Evolutionary conservation across 2,113 vertebrate species (phyloP), one percentile per base, ranked within the genome.

Genomic region (Rhinopomastus cyanomelas): DNA sequence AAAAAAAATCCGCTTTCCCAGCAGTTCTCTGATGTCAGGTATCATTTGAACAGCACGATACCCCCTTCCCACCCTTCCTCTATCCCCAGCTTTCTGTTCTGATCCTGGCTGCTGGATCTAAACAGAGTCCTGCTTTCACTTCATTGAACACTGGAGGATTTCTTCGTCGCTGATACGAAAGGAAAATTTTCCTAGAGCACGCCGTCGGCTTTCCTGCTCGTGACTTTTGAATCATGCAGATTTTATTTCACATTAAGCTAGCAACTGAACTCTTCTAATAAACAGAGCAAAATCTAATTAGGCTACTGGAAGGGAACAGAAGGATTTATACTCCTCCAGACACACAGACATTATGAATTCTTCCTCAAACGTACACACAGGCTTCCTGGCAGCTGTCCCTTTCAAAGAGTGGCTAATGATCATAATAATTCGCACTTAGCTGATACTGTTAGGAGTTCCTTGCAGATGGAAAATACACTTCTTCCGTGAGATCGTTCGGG

Each of bases 171-270:
- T 91, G 94, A 96, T 96, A 91, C 0, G 36, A 80, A 88, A 89
- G 92, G 82, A 95, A 97, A 96, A 88, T 95, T 94, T n/a, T 94
- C 69, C 80, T 64, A 56, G 75, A 55, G 78, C 91, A 59, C 67
- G 78, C 87, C 85, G 84, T 78, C 88, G 74, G 27, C 94, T 94
- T 94, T 96, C 53, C 95, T 93, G 87, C 92, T 92, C 12, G 0
- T 42, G 95, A 94, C 87, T 92, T 87, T 87, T 93, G 87, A 71
- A 96, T 95, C 96, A 79, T 69, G 65, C 8, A 91, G 89, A 96
- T 97, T 96, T 97, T 96, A 96, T 97, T 97, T 97, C 95, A 96
- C 56, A 75, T 97, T 97, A 97, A 96, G 91, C 85, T 91, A 67
- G 94, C 64, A 95, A 97, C 96, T 78, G 93, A 97, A 97, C 94